phyloP scores from a whole-genome alignment of 2,888 invertebrate species.

The Pseudanteris insignis region DNA sequence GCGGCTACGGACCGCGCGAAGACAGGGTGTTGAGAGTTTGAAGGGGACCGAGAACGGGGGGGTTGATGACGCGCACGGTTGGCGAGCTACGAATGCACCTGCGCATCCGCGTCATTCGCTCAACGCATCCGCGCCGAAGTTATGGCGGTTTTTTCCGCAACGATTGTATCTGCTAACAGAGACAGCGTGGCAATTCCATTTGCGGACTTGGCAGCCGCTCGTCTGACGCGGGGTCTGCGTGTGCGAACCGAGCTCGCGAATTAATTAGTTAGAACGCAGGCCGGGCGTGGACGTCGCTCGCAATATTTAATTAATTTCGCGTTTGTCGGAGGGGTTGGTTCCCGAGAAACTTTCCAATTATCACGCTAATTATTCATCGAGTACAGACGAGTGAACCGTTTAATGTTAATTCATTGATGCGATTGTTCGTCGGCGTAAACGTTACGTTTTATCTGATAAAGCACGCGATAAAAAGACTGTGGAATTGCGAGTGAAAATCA shows the following conservation, averaged over 20 bases:
- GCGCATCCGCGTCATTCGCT: slow-evolving; percentile 65
- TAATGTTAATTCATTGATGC: slow-evolving; percentile 6
- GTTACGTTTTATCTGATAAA: no score
- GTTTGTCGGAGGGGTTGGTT: not conserved
- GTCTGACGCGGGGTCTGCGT: slow-evolving; percentile 23
- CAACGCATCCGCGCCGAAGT: slow-evolving; percentile 62
- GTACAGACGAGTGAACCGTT: slow-evolving; percentile 3
- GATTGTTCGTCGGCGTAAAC: not conserved
- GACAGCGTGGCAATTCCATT: slow-evolving; percentile 61
- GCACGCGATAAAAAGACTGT: no score
- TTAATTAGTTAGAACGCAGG: slow-evolving; percentile 22
- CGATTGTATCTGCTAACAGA: slow-evolving; percentile 61
- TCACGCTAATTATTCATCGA: slow-evolving; percentile 18
- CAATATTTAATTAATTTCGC: no score
- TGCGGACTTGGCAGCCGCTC: slow-evolving; percentile 55
- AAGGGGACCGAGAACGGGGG: not conserved
- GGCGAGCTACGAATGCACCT: slow-evolving; percentile 59
- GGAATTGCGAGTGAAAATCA: no score
- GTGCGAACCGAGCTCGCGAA: slow-evolving; percentile 24
- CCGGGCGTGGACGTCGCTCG: not conserved
- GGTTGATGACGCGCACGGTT: slow-evolving; percentile 9
- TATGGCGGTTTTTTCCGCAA: slow-evolving; percentile 64
- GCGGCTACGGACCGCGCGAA: no score
- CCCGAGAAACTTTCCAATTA: slow-evolving; percentile 18
- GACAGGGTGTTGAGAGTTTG: slow-evolving; percentile 6